Percentiles rank a stretch among this genome's conserved stretches.
Conservation (phyloP, 2,113 vertebrate species). For the Lepidothrix coronata region DNA sequence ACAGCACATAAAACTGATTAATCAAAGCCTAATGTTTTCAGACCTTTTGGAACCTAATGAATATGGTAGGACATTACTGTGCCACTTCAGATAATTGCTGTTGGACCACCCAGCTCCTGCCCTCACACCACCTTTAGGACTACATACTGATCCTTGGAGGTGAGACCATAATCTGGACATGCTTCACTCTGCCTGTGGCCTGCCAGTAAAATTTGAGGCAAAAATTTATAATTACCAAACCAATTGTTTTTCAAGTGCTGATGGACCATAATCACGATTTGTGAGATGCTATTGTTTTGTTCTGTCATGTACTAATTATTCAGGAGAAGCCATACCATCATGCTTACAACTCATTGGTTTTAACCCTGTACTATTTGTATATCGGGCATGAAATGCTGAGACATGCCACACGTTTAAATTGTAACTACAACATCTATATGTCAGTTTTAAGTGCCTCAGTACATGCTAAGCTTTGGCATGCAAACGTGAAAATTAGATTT, state of each 20-base stretch:
- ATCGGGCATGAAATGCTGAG: not conserved
- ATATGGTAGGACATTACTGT: not conserved
- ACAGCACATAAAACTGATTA: not conserved
- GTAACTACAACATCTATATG: not conserved
- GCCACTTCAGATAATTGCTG: not conserved
- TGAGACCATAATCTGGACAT: not conserved
- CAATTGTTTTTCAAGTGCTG: not conserved
- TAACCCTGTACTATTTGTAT: not conserved
- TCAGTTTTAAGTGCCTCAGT: not conserved
- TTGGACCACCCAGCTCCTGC: not conserved
- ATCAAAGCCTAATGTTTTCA: not conserved
- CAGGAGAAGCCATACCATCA: not conserved
- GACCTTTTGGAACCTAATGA: not conserved
- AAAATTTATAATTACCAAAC: not conserved
- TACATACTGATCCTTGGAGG: not conserved
- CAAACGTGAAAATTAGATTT: slow-evolving; percentile 17
- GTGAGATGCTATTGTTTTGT: not conserved
- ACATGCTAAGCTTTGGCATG: not conserved
- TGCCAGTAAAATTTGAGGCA: not conserved
- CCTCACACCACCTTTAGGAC: not conserved
- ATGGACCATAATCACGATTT: not conserved
- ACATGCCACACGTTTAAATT: not conserved
- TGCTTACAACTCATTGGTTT: not conserved
- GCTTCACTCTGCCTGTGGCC: not conserved
- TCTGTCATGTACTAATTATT: not conserved